These are phyloP conservation scores for Gopherus flavomarginatus DNA, from an alignment of 2,113 vertebrate genomes.

Conservation along the genomic window DNA sequence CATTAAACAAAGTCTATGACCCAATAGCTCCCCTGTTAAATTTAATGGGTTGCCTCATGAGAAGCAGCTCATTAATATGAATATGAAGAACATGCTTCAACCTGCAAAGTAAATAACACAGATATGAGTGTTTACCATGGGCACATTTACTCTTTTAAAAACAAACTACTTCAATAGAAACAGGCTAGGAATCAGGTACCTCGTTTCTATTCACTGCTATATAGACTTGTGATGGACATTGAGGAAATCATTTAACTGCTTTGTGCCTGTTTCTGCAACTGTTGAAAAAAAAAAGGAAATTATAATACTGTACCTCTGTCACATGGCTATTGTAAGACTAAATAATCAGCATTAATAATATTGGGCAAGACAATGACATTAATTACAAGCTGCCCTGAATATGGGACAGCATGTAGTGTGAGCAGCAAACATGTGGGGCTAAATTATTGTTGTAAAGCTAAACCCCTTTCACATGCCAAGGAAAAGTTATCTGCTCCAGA, in stretches of 20 bases:
- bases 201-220: fast-evolving
- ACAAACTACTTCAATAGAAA: neutral
- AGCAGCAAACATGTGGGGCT: neutral
- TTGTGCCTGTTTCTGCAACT: constrained; percentile 13
- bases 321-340: neutral
- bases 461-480: neutral
- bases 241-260: constrained; percentile 39
- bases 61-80: constrained; percentile 71
- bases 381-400: fast-evolving
- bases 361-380: neutral
- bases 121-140: constrained; percentile 25
- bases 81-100: constrained; percentile 43
- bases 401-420: neutral
- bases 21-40: constrained; percentile 64
- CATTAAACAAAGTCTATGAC: fast-evolving
- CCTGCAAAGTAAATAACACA: constrained; percentile 36
- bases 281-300: neutral
- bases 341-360: constrained; percentile 5
- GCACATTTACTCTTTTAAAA: constrained; percentile 1
- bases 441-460: too few relatives aligned
- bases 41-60: constrained; percentile 68
- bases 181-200: neutral
- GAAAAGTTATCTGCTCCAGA: neutral
- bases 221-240: neutral
- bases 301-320: neutral